These are phyloP conservation scores for Panurus biarmicus DNA, from an alignment of 2,113 vertebrate species.

Conservation along the genomic window DNA sequence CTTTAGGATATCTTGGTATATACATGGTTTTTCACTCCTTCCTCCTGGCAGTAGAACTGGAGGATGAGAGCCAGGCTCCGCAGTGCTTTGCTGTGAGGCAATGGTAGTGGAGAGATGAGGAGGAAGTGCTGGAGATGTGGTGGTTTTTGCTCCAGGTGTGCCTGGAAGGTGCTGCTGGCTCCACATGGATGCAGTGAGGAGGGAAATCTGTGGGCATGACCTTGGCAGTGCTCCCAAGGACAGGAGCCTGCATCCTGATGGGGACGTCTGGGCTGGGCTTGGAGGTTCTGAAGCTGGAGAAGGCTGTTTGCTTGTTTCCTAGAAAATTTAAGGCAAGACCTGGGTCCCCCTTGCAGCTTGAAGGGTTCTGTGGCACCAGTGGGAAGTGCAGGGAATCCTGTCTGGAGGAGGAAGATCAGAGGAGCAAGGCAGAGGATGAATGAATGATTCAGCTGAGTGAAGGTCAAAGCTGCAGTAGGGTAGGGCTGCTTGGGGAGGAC, in stretches of 20 bases:
- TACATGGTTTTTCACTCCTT: background rate
- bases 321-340: background rate
- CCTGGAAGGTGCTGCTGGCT: background rate
- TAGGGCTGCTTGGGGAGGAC: background rate
- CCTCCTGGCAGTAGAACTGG: background rate
- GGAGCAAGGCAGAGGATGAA: background rate
- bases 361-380: rapidly evolving
- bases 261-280: background rate
- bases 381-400: background rate
- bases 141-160: background rate
- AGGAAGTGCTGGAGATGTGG: background rate
- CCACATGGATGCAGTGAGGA: rapidly evolving
- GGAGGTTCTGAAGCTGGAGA: background rate
- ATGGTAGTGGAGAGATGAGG: background rate
- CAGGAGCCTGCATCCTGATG: background rate
- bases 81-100: background rate
- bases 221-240: background rate
- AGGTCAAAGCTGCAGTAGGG: background rate
- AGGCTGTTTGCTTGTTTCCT: background rate
- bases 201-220: background rate
- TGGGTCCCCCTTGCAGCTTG: rapidly evolving
- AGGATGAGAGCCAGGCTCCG: background rate
- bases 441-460: background rate
- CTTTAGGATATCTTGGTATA: background rate
- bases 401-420: background rate